Conservation (phyloP, 2,113 vertebrate species). For the Numida meleagris region DNA sequence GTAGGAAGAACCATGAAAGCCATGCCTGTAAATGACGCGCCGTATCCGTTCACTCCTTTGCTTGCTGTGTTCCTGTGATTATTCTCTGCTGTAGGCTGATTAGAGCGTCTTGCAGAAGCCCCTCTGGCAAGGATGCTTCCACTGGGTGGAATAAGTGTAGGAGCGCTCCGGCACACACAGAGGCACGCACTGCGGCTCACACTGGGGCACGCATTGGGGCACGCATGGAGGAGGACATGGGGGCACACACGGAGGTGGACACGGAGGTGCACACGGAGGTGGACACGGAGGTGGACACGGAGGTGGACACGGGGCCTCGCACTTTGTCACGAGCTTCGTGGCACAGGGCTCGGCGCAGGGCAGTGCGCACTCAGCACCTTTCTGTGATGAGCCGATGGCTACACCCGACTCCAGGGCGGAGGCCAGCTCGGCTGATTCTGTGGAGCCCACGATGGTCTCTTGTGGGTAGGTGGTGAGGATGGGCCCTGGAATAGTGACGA, state of each 20-base stretch:
- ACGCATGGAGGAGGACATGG: neutral
- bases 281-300: neutral
- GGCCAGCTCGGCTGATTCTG: neutral
- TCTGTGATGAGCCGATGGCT: neutral
- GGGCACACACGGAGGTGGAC: neutral
- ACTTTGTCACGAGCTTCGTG: rapidly evolving
- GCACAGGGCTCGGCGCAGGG: neutral
- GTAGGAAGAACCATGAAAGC: neutral
- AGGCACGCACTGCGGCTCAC: neutral
- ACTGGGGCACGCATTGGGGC: neutral
- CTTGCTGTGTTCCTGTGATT: neutral
- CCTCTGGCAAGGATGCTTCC: constrained; percentile 63
- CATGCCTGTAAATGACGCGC: neutral
- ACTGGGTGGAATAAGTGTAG: constrained; percentile 62
- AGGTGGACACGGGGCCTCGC: neutral
- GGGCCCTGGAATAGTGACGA: constrained; percentile 44
- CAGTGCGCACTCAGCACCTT: neutral
- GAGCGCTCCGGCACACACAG: neutral
- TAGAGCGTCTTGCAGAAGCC: constrained; percentile 40
- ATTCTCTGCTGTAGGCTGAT: neutral
- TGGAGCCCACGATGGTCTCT: constrained; percentile 49
- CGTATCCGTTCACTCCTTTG: neutral
- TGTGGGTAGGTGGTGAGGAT: constrained; percentile 63
- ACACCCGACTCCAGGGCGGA: rapidly evolving
- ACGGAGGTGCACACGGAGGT: neutral